These are phyloP conservation scores for Rhinophrynus dorsalis DNA, from an alignment of 2,797 vertebrate genomes.

Conservation along the genomic window DNA sequence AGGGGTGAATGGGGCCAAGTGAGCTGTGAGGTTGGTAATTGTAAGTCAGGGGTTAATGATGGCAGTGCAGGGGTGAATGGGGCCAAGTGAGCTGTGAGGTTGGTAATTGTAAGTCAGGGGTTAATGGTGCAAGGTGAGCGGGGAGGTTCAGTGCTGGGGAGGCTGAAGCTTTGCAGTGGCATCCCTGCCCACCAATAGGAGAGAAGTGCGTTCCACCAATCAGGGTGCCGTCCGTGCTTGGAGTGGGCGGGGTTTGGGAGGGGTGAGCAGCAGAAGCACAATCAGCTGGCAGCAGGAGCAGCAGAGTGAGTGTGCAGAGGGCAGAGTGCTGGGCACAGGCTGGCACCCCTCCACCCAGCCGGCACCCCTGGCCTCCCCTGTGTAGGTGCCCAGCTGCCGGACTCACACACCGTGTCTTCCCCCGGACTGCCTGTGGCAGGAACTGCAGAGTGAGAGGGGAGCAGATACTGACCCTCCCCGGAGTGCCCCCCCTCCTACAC, in stretches of 20 bases:
- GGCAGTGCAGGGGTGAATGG: too few species aligned
- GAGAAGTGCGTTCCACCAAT: background rate
- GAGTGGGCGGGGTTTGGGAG: background rate
- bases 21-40: too few species aligned
- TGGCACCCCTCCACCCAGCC: background rate
- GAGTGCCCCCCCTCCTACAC: background rate
- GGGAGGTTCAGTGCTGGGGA: slow-evolving; percentile 4
- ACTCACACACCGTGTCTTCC: background rate
- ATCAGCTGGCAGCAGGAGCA: slow-evolving; percentile 8
- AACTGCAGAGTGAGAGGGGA: background rate
- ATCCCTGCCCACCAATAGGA: slow-evolving; percentile 32
- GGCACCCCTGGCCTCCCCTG: background rate
- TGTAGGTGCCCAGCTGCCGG: too few species aligned
- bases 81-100: too few species aligned
- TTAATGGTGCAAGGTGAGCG: too few species aligned
- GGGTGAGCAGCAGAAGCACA: background rate
- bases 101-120: too few species aligned
- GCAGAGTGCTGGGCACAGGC: background rate
- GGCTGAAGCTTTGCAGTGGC: slow-evolving; percentile 23
- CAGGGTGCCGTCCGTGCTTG: background rate
- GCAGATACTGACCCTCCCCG: slow-evolving; percentile 4
- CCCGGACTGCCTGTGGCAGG: background rate
- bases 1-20: too few species aligned
- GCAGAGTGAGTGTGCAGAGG: background rate
- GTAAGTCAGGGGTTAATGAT: too few species aligned